Percentiles rank a stretch among this genome's conserved stretches.
phyloP scores from a whole-genome alignment of 1,140 invertebrate genomes.

The Dendroctonus ponderosae region DNA sequence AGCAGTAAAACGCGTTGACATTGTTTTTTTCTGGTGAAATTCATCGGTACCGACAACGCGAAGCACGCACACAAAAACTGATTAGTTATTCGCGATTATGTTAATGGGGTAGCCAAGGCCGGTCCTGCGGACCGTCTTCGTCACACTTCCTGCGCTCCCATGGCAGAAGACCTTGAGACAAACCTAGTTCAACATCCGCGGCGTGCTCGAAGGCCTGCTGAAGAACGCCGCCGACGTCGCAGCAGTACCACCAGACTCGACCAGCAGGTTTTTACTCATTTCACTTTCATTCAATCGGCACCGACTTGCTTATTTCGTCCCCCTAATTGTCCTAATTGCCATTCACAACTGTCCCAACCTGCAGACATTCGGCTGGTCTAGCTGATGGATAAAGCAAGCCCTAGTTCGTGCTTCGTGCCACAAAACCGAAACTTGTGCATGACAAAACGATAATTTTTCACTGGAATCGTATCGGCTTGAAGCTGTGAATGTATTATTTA shows the following conservation, averaged over 20 bases:
- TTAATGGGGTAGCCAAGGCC: conserved; percentile 18
- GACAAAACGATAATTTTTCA: too few species aligned
- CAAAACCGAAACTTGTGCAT: too few species aligned
- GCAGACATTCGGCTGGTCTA: too few species aligned
- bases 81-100: conserved; percentile 14
- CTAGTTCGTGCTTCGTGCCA: too few species aligned
- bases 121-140: conserved; percentile 36
- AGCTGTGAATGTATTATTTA: too few species aligned
- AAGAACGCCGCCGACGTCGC: conserved; percentile 5
- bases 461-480: too few species aligned
- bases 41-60: conserved; percentile 4
- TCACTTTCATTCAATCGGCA: conserved; percentile 47
- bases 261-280: conserved; percentile 46
- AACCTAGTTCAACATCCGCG: conserved; percentile 51
- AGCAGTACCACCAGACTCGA: conserved; percentile 31
- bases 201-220: conserved; percentile 30
- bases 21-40: background rate
- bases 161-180: conserved; percentile 48
- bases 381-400: too few species aligned
- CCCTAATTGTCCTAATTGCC: conserved; percentile 12
- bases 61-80: conserved; percentile 17
- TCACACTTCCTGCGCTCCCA: conserved; percentile 45
- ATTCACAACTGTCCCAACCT: too few species aligned
- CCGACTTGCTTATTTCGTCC: conserved; percentile 30
- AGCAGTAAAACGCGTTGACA: background rate